Base-by-base conservation (phyloP, 2,797 vertebrate genomes). In the Buphagus erythrorhynchus region DNA sequence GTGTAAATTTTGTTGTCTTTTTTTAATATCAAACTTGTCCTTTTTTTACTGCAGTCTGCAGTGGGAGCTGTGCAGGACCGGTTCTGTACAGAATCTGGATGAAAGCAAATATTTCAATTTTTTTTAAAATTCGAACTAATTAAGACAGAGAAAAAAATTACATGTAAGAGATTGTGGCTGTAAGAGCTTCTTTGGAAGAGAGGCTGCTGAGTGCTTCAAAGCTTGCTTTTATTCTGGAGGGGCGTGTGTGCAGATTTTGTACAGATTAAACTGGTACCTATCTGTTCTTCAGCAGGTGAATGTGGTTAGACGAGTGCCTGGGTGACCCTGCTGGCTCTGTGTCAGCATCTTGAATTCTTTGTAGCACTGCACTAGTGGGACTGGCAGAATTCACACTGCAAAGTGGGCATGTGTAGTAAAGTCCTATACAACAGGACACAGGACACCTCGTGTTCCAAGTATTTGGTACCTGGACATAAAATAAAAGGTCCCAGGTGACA, bases 1-100 rank as follows among this genome's bases (percentile, higher is more conserved):
- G 52, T 15, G 6, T 21, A 48, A 61, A 49, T 38, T 29, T 5
- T 0, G 25, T n/a, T n/a, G 19, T 4, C 0, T 9, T 2, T 24
- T 45, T 45, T 54, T 55, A 2, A 48, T 22, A 29, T 22, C 43
- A 93, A 66, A 75, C 21, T 33, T 48, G 1, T 24, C 22, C n/a
- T 69, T 69, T 71, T 57, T 86, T 59, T 68, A 11, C 16, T 69
- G 57, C 68, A 43, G 1, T 29, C 42, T 87, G 35, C 62, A 55
- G 9, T 68, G 22, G 22, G 16, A 31, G 31, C n/a, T 77, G 20
- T 63, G 16, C 33, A 26, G 18, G 4, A 20, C 16, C 25, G 55
- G 45, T 90, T 36, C 67, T 45, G 2, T 86, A 46, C 29, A 72
- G 29, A 51, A 80, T 9, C 51, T 63, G 31, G 45, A 46, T 78